Evolutionary conservation across 2,888 invertebrate species (phyloP), one percentile per base, ranked within the genome.

Genomic region (Abrostola triplasia): DNA sequence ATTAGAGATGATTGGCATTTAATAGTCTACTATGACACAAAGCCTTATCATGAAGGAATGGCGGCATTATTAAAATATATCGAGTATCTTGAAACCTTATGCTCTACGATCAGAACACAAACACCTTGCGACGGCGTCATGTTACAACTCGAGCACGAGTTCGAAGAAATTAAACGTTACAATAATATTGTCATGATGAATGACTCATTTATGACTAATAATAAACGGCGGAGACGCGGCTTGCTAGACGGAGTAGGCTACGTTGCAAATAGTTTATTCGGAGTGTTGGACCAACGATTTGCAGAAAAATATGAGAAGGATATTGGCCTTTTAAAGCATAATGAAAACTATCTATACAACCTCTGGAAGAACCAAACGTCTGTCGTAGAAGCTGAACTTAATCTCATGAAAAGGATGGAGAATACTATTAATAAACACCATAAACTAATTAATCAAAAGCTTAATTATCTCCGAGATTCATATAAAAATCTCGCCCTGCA

Each of bases 351-450:
- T 52, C 36, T 58, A 10, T 59, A 48, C 35, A 53, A 53, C 35
- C 53, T 59, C 6, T 59, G 48, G 49, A 58, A 64, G 42, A 64
- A 64, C 24, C 63, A 64, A 53, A 64, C 63, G 4, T 64, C 53
- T 0, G 24, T 64, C 11, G 49, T 54, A 10, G 58, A 64, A 58
- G 54, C 53, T 13, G 63, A 61, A 41, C 54, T 60, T 6, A 60
- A 54, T 41, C 53, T 60, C 0, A 53, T 60, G 11, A 60, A 60
- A 36, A 60, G 60, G n/a, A 49, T 53, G 10, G 54, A 60, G 13
- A 47, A 36, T 6, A 53, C 59, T 4, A 49, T 54, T 5, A 41
- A 35, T 6, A 36, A 44, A 5, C 52, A 59, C 0, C 59, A 59
- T 35, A 59, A 59, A 59, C 38, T 47, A 10, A 59, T 59, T 5